A percentile compares a stretch with the other conserved stretches of the same genome.
phyloP scores from a whole-genome alignment of 2,113 vertebrate genomes.

The Circaetus cinerascens region DNA sequence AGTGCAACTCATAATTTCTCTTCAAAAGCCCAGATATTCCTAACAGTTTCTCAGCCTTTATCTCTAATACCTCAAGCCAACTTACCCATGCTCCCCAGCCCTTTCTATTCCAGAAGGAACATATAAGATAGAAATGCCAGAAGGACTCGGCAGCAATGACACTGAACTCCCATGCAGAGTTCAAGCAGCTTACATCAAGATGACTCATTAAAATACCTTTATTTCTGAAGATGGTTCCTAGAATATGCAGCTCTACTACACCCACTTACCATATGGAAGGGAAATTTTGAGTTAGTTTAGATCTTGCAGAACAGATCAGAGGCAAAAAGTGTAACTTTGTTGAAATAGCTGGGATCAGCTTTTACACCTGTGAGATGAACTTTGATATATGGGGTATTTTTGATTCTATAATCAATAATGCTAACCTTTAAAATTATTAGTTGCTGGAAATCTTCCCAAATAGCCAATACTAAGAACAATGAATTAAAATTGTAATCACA shows the following conservation, averaged over 20 bases:
- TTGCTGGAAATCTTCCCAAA: neutral
- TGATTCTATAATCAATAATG: accelerated
- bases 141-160: neutral
- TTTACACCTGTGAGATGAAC: neutral
- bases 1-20: neutral
- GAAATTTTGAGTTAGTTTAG: neutral
- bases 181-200: neutral
- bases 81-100: neutral
- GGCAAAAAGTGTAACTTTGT: neutral
- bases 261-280: neutral
- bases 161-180: neutral
- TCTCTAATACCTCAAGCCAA: neutral
- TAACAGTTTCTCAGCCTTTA: neutral
- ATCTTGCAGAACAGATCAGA: neutral
- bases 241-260: neutral
- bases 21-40: neutral
- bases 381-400: neutral
- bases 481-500: neutral
- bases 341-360: neutral
- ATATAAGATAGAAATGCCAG: neutral
- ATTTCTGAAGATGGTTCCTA: neutral
- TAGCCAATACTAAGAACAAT: neutral
- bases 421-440: neutral
- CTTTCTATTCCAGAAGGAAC: neutral
- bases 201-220: neutral